Conservation (phyloP, 2,888 invertebrate species). For the Perdita meconis region DNA sequence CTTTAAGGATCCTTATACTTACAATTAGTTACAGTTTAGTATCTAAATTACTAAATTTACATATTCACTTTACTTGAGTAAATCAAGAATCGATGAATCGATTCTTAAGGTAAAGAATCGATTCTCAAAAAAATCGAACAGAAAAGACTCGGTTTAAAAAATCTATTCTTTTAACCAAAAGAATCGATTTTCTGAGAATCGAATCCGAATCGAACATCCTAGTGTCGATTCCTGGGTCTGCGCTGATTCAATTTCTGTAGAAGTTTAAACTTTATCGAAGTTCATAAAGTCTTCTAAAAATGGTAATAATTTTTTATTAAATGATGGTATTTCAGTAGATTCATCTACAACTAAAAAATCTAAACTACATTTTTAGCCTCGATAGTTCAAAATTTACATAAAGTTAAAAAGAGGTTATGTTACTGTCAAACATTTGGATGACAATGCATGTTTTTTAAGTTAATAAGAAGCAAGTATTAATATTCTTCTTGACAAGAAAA, state of each 20-base stretch:
- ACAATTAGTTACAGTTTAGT: too few relatives aligned
- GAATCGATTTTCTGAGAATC: too few relatives aligned
- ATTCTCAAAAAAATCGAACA: too few relatives aligned
- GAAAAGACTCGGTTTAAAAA: too few relatives aligned
- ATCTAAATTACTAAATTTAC: too few relatives aligned
- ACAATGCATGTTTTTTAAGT: slow-evolving; percentile 74
- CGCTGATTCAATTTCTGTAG: slow-evolving; percentile 29
- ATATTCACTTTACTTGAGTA: too few relatives aligned
- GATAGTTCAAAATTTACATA: background rate
- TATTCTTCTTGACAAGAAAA: background rate
- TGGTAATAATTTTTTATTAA: slow-evolving; percentile 61
- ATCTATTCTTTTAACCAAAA: too few relatives aligned
- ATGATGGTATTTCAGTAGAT: background rate
- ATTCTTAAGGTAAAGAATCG: too few relatives aligned
- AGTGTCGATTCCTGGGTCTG: too few relatives aligned
- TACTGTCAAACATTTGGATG: slow-evolving; percentile 73
- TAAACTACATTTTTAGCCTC: background rate
- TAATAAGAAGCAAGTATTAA: background rate
- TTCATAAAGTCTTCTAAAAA: slow-evolving; percentile 44
- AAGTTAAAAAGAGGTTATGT: slow-evolving; percentile 71
- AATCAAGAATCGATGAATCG: too few relatives aligned
- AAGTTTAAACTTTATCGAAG: slow-evolving; percentile 4
- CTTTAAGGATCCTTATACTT: too few relatives aligned
- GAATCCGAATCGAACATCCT: too few relatives aligned
- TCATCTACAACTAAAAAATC: background rate